phyloP scores from a whole-genome alignment of 2,113 vertebrate genomes.

The Ageneiosus marmoratus region DNA sequence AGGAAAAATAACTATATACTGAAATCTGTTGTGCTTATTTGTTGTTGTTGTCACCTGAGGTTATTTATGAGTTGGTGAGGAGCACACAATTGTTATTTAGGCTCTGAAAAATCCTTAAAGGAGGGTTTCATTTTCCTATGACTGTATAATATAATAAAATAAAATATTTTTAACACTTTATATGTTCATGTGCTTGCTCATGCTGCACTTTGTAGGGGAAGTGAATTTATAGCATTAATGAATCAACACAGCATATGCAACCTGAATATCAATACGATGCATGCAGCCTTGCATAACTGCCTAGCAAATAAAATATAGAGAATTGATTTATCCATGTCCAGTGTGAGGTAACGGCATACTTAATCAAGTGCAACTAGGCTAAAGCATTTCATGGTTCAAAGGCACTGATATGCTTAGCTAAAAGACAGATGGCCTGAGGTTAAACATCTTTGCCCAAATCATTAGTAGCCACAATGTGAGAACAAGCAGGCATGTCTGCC shows the following conservation, averaged over 20 bases:
- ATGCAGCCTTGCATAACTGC: not conserved
- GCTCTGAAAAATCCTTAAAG: not conserved
- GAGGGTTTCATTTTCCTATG: not conserved
- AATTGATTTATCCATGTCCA: slow-evolving; percentile 45
- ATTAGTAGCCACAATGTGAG: slow-evolving; percentile 50
- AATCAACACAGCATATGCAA: slow-evolving; percentile 31
- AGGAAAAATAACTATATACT: not conserved
- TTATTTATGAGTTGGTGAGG: too few relatives aligned
- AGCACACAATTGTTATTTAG: slow-evolving; percentile 4
- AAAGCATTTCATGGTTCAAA: slow-evolving; percentile 52
- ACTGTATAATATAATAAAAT: not conserved
- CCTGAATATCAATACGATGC: slow-evolving; percentile 43
- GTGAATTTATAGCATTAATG: slow-evolving; percentile 46
- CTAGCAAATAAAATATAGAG: slow-evolving; percentile 31
- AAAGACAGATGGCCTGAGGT: slow-evolving; percentile 52
- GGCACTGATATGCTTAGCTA: slow-evolving; percentile 46
- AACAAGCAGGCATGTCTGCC: slow-evolving; percentile 26
- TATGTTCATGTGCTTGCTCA: slow-evolving; percentile 34
- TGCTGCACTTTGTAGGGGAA: slow-evolving; percentile 28
- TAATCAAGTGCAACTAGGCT: slow-evolving; percentile 42
- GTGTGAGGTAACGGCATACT: slow-evolving; percentile 39
- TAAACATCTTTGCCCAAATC: slow-evolving; percentile 54
- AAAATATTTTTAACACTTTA: slow-evolving; percentile 24
- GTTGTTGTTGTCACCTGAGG: not conserved
- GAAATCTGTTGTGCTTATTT: not conserved